These are phyloP conservation scores for Portunus trituberculatus DNA, from an alignment of 1,140 invertebrate genomes.

Conservation along the genomic window DNA sequence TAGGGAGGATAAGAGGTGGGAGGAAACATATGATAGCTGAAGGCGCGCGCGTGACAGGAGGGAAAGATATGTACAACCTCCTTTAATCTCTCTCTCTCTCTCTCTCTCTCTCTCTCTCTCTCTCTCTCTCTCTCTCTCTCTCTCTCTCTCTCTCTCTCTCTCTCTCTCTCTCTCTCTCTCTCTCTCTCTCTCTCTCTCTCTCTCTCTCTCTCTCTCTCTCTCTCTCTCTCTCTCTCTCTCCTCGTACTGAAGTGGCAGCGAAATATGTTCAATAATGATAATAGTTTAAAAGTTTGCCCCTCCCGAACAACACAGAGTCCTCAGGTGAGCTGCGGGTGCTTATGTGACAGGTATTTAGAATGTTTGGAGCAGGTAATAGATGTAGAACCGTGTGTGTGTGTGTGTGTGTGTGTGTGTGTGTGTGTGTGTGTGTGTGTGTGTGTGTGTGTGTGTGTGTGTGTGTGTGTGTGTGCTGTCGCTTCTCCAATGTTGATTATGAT, in stretches of 20 bases:
- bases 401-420: constrained; percentile 20
- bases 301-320: not conserved
- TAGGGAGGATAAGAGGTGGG: too few relatives aligned
- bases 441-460: constrained; percentile 20
- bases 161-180: not conserved
- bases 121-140: not conserved
- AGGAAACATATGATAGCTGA: too few relatives aligned
- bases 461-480: not conserved
- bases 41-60: too few relatives aligned
- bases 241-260: not conserved
- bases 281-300: not conserved
- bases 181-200: not conserved
- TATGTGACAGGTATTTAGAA: not conserved
- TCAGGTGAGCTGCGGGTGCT: not conserved
- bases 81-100: not conserved
- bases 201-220: not conserved
- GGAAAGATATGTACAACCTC: too few relatives aligned
- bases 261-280: not conserved
- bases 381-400: not conserved
- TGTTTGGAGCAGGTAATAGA: not conserved
- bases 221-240: not conserved
- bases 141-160: not conserved
- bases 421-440: constrained; percentile 20
- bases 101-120: not conserved
- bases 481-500: too few relatives aligned